phyloP scores from a whole-genome alignment of 1,140 invertebrate species.

The Melipona quadrifasciata region DNA sequence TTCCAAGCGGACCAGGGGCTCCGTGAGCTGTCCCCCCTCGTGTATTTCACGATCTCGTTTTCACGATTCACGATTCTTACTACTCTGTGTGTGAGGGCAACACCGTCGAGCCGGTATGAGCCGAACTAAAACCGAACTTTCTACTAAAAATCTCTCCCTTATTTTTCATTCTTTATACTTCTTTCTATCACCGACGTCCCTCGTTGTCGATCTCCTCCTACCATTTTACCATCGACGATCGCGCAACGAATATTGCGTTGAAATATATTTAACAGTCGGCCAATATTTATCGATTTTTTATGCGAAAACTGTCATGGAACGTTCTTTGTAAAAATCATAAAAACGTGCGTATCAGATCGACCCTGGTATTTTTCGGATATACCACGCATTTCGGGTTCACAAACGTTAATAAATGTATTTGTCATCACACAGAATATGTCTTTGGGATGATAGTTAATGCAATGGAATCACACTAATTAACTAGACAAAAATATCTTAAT shows the following conservation, averaged over 20 bases:
- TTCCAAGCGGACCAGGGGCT: constrained; percentile 84
- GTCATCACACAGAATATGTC: too few species aligned
- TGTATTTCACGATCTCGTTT: constrained; percentile 78
- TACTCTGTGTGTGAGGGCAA: constrained; percentile 77
- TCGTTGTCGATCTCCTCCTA: constrained; percentile 52
- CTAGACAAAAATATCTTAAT: too few species aligned
- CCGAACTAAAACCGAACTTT: constrained; percentile 75
- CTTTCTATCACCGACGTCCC: constrained; percentile 56
- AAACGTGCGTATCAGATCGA: too few species aligned
- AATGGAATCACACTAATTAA: too few species aligned
- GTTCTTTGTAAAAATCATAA: too few species aligned
- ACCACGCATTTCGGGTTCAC: too few species aligned
- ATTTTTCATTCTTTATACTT: constrained; percentile 36
- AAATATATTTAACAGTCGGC: not conserved
- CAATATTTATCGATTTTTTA: too few species aligned
- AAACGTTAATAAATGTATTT: too few species aligned
- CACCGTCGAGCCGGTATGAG: constrained; percentile 78
- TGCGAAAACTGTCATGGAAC: too few species aligned
- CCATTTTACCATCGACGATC: constrained; percentile 48
- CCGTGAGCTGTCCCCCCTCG: constrained; percentile 75
- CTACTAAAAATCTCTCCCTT: constrained; percentile 47
- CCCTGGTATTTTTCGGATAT: too few species aligned
- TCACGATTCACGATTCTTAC: constrained; percentile 78
- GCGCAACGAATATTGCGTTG: constrained; percentile 51
- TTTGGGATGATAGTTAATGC: too few species aligned